A percentile compares a stretch with the other conserved stretches of the same genome.
These are phyloP conservation scores for Peromyscus eremicus DNA, from an alignment of 2,797 vertebrate genomes.

Conservation along the genomic window DNA sequence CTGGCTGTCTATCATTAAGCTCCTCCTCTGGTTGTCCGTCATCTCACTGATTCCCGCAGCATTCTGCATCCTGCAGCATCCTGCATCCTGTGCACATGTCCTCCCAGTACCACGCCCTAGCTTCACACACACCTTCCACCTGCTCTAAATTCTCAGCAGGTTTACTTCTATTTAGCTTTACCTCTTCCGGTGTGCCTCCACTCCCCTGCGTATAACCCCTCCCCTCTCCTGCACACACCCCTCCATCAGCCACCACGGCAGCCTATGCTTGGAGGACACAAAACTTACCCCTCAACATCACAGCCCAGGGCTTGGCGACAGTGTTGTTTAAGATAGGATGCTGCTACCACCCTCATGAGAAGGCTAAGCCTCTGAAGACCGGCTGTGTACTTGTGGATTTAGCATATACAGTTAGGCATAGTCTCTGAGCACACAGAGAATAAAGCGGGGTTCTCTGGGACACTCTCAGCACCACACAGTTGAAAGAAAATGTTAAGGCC, in stretches of 20 bases:
- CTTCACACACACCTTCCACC: background rate
- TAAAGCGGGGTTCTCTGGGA: background rate
- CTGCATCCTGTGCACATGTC: background rate
- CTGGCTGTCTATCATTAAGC: background rate
- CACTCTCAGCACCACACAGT: background rate
- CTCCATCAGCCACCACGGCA: background rate
- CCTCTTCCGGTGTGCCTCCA: background rate
- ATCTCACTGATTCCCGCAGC: background rate
- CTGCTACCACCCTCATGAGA: background rate
- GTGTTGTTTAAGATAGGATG: background rate
- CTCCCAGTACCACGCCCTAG: background rate
- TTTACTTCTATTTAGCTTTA: too few species aligned
- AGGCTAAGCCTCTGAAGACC: background rate
- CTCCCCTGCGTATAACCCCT: too few species aligned
- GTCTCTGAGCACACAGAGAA: background rate
- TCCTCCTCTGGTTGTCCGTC: background rate
- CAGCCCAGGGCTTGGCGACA: background rate
- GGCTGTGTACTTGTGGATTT: background rate
- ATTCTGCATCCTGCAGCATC: background rate
- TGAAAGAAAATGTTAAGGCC: background rate
- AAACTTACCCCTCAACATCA: background rate
- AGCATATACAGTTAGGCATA: background rate
- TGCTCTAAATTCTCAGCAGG: background rate
- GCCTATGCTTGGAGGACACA: background rate
- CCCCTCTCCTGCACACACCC: background rate